Base-by-base conservation (phyloP, 2,888 invertebrate genomes). In the Acronicta psi region DNA sequence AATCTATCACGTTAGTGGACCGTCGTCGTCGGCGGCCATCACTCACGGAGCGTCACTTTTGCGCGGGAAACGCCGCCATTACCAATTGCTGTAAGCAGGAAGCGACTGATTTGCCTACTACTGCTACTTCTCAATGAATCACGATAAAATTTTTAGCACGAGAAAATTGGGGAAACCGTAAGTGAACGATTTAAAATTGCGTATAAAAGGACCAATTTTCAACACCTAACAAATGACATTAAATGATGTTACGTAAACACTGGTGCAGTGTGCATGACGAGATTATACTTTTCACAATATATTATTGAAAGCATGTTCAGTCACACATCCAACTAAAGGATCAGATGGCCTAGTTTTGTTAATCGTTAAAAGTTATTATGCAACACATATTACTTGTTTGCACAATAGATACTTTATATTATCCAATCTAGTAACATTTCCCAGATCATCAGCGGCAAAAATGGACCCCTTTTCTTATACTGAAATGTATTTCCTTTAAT, bases 21-120 rank as follows among this genome's bases (percentile, higher is more conserved):
- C 57, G 59, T 62, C 67, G 69, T 51, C 53, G 65, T 23, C 60
- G 47, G 55, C 69, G 46, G 69, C 67, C 73, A 75, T 76, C 75
- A 65, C 56, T 76, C 72, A 69, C 44, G 54, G 60, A 77, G 71
- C 81, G 87, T 82, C 85, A 84, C 77, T 76, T 86, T 88, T 79
- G 88, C 87, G 87, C 89, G 89, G 90, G 87, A 91, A 87, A 79
- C 78, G 70, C 58, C 59, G 84, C 84, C 83, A 87, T 88, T 86
- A 85, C 75, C 82, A 90, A 88, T 89, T 87, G 86, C 76, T 63
- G 53, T 87, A 91, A 91, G 88, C 87, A 92, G 92, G 92, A 93
- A 87, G 85, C 83, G 69, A 80, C 76, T 84, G 88, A 87, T 90
- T 91, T 90, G 77, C 82, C 83, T 81, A 76, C 72, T 61, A 65